Evolutionary conservation across 2,113 vertebrate species (phyloP), one percentile per base, ranked within the genome.

Genomic region (Archocentrus centrarchus): DNA sequence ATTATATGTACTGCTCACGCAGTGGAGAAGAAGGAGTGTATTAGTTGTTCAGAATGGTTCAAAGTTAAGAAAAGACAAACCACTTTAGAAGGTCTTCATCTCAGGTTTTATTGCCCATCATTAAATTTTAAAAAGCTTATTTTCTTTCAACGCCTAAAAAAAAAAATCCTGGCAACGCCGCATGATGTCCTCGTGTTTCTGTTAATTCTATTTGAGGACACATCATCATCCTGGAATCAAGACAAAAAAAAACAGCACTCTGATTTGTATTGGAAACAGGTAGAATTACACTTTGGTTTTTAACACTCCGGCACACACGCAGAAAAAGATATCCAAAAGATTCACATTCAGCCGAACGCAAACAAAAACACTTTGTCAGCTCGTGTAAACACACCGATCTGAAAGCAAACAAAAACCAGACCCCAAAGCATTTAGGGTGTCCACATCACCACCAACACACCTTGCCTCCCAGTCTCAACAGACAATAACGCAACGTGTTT

Each of bases 401-500:
- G 1, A 73, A 73, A 80, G 61, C 18, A 79, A 81, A 73, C n/a
- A 55, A 18, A 79, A 84, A 82, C 11, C 17, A 60, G 53, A 55
- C 27, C 27, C 47, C 68, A 55, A 55, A 73, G 47, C 5, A 55
- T 24, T 73, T 55, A 35, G 27, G 13, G 27, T 32, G 55, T 59
- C 39, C 13, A 9, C 58, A 58, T 70, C 39, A 77, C 20, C 32
- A 0, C 27, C 47, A 47, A 77, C 47, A 32, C 22, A 47, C 60
- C 15, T 55, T 37, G 18, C 68, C 35, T 60, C 68, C 50, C 44
- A n/a, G 20, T 63, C 57, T n/a, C 15, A 20, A 20, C 1, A n/a
- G n/a, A 88, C 82, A 81, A 60, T 20, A 50, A 41, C 47, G 64
- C 70, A 20, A 63, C 37, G 63, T 55, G 68, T 73, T 70, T 76